These are phyloP conservation scores for Talpa occidentalis DNA, from an alignment of 2,113 vertebrate species.

Conservation along the genomic window DNA sequence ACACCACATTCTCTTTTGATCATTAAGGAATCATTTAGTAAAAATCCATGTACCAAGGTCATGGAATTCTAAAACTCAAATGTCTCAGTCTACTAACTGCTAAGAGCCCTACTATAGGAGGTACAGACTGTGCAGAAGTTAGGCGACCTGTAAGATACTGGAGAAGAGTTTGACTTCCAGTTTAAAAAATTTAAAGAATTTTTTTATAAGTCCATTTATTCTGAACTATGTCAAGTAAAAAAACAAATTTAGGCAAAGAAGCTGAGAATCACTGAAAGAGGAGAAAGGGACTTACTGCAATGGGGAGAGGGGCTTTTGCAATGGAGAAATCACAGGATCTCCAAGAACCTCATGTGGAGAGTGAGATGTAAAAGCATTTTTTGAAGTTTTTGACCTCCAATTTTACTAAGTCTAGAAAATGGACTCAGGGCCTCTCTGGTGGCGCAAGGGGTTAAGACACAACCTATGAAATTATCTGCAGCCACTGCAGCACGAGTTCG, in stretches of 20 bases:
- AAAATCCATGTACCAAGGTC: neutral
- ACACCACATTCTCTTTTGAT: fast-evolving
- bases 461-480: too few species aligned
- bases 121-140: neutral
- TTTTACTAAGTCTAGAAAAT: neutral
- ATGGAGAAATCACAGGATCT: too few species aligned
- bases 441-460: too few species aligned
- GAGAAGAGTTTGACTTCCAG: neutral
- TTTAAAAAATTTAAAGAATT: neutral
- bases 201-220: neutral
- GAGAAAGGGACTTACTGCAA: neutral
- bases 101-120: neutral
- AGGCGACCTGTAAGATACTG: neutral
- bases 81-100: neutral
- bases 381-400: neutral
- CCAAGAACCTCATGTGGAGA: too few species aligned
- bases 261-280: neutral
- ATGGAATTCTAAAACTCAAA: neutral
- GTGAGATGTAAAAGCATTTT: neutral
- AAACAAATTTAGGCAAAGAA: neutral
- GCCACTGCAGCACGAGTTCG: too few species aligned
- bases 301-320: neutral
- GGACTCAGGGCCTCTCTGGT: too few species aligned
- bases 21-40: neutral
- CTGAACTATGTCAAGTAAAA: neutral